Evolutionary conservation across 1,140 invertebrate species (phyloP).

Genomic region (Drosophila gunungcola): DNA sequence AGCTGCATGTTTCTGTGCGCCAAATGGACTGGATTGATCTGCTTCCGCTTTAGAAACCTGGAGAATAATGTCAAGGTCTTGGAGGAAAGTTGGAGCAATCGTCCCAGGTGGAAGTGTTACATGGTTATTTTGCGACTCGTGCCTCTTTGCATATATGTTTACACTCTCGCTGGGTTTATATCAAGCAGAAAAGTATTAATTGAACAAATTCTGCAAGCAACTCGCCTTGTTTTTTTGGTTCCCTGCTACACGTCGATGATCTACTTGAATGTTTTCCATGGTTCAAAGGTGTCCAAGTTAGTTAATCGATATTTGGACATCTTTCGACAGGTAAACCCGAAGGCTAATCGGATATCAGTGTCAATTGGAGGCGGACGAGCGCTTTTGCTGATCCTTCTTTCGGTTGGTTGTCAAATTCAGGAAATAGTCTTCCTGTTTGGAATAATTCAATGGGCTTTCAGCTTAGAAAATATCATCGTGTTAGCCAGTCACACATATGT

Average conservation of each 20-base stretch:
- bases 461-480: neutral
- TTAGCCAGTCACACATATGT: neutral
- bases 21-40: neutral
- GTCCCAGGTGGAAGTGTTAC: neutral
- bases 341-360: neutral
- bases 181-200: rapidly evolving
- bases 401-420: slow-evolving; percentile 7
- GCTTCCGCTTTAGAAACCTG: neutral
- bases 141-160: neutral
- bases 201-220: neutral
- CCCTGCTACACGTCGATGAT: slow-evolving; percentile 26
- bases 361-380: slow-evolving; percentile 22
- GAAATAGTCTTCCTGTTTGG: neutral
- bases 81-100: neutral
- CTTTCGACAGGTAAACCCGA: neutral
- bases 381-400: slow-evolving; percentile 25
- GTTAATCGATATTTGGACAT: slow-evolving; percentile 40
- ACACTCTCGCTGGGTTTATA: neutral
- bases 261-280: slow-evolving; percentile 18
- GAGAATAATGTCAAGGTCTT: neutral
- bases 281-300: slow-evolving; percentile 1
- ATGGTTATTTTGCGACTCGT: neutral
- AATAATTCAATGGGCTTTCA: neutral
- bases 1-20: neutral
- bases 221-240: neutral